These are phyloP conservation scores for Tachysurus vachellii DNA, from an alignment of 2,113 vertebrate species.

Conservation along the genomic window DNA sequence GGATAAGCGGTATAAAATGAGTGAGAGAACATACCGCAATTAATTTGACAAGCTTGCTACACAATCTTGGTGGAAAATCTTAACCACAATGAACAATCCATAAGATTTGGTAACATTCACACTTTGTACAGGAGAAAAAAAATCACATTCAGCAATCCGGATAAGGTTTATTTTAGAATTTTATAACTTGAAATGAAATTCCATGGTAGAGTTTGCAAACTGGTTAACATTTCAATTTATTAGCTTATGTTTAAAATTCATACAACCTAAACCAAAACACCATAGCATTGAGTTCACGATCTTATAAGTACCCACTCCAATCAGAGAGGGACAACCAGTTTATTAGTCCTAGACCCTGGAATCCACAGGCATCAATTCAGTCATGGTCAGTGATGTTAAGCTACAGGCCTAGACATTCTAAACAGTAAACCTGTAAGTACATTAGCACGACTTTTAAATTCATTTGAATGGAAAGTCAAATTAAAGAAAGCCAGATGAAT, in stretches of 20 bases:
- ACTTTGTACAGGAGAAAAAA: conserved; percentile 6
- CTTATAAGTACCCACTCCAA: not conserved
- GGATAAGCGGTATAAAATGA: no score
- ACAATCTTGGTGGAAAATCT: conserved; percentile 21
- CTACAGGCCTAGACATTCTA: not conserved
- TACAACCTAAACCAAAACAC: not conserved
- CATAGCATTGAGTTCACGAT: not conserved
- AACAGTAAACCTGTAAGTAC: not conserved
- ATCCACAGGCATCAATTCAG: not conserved
- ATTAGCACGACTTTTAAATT: not conserved
- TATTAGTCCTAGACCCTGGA: not conserved
- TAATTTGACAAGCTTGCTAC: not conserved
- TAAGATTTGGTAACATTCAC: not conserved
- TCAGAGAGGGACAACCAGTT: not conserved
- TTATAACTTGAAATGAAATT: conserved; percentile 8
- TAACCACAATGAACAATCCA: conserved; percentile 11
- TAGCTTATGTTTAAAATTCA: not conserved
- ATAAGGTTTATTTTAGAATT: conserved; percentile 30
- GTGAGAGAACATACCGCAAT: not conserved
- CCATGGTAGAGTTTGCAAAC: conserved; percentile 26
- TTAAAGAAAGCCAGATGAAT: not conserved
- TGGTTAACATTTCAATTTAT: not conserved
- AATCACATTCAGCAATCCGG: conserved; percentile 10
- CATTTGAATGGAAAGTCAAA: not conserved
- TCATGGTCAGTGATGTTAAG: not conserved